Evolutionary conservation across 2,888 invertebrate species (phyloP), one percentile per base, ranked within the genome.

Genomic region (Glaucopsyche alexis): DNA sequence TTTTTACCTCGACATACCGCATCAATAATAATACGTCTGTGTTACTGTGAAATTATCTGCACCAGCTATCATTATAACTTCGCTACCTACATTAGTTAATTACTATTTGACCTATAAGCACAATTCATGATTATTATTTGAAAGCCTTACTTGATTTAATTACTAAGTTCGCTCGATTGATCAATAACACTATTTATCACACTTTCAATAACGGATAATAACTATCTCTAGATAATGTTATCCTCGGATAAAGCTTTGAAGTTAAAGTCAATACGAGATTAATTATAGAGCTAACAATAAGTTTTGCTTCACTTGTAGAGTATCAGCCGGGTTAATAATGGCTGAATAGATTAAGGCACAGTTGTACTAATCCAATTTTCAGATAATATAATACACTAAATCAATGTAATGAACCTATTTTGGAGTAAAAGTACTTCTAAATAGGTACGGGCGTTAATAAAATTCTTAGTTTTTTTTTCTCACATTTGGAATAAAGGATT

Each of bases 211-310:
- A 16, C 67, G 19, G 42, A 67, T 60, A 60, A 29, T 38, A 60
- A 29, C 60, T 29, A 60, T 60, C 38, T 38, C 29, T 16, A 11
- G 13, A 60, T 29, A 60, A 29, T 29, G 60, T 60, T 60, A 60
- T 60, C 29, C 19, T 60, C 29, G 45, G 19, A 42, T 67, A 16
- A 67, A 16, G 67, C 67, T 67, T 67, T 45, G 67, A 67, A 67
- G 67, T 67, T 45, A 45, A 67, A 67, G 67, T 67, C 67, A 67
- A 67, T 67, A 67, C 14, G 66, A 67, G 16, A 67, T 45, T 67
- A 67, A 67, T 67, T 67, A 67, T 67, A 67, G 45, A 42, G 60
- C 29, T 60, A 60, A 60, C 60, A 45, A 42, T 66, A 16, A 66
- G 66, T 42, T 67, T 55, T 13, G 16, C n/a, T 67, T 45, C 19